A percentile compares a stretch with the other conserved stretches of the same genome.
These are phyloP conservation scores for Zaprionus inermis DNA, from an alignment of 1,140 invertebrate species.

Conservation along the genomic window DNA sequence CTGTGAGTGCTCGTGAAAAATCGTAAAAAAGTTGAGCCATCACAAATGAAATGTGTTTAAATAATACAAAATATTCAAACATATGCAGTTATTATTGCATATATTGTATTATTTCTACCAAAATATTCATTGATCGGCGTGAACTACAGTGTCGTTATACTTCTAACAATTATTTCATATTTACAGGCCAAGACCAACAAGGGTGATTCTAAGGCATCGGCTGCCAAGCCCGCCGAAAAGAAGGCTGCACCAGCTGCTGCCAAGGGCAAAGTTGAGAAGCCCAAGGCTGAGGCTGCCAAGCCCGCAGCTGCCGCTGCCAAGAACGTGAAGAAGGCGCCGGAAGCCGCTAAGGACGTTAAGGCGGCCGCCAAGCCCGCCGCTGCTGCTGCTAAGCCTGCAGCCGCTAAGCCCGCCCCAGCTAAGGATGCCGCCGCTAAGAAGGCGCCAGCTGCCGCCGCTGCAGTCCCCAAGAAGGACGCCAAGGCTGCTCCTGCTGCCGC, in stretches of 20 bases:
- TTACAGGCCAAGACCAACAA: constrained; percentile 77
- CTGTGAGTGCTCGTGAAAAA: constrained; percentile 69
- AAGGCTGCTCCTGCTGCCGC: constrained; percentile 68
- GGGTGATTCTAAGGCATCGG: constrained; percentile 75
- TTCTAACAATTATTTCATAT: neutral
- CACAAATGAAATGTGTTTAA: constrained; percentile 23
- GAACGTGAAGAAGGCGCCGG: constrained; percentile 80
- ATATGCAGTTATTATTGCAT: neutral
- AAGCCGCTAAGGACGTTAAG: constrained; percentile 76
- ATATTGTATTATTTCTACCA: constrained; percentile 31
- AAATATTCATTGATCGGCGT: neutral
- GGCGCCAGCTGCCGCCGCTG: constrained; percentile 55
- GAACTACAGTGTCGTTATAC: neutral
- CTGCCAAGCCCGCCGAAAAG: constrained; percentile 78
- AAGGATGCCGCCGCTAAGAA: constrained; percentile 85
- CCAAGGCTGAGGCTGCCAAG: constrained; percentile 81
- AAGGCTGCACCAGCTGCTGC: constrained; percentile 79
- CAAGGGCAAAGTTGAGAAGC: constrained; percentile 83
- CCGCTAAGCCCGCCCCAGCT: constrained; percentile 75
- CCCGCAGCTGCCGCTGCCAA: constrained; percentile 79
- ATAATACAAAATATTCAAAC: constrained; percentile 30
- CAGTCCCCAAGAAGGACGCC: constrained; percentile 65
- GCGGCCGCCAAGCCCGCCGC: constrained; percentile 64
- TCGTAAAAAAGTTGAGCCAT: constrained; percentile 37
- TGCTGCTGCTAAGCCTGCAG: constrained; percentile 66